phyloP scores from a whole-genome alignment of 2,797 vertebrate genomes.

The Muraenolepis orangiensis region DNA sequence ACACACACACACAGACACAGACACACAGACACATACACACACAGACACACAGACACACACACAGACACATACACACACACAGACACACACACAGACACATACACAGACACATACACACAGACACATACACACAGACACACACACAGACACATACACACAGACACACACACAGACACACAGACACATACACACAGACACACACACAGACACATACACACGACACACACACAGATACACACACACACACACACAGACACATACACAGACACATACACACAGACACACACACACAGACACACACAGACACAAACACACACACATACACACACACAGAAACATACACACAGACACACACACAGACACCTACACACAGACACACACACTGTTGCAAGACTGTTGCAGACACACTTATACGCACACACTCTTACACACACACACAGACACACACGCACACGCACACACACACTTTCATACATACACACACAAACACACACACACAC shows the following conservation, averaged over 20 bases:
- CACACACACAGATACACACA: no score
- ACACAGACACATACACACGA: no score
- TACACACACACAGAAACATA: background rate
- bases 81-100: slow-evolving; percentile 15
- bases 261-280: no score
- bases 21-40: background rate
- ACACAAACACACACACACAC: no score
- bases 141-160: slow-evolving; percentile 11
- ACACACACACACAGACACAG: slow-evolving; percentile 13
- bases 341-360: no score
- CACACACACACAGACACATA: no score
- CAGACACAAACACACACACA: no score
- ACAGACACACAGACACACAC: slow-evolving; percentile 62
- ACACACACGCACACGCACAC: slow-evolving; percentile 35
- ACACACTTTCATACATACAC: background rate
- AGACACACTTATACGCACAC: slow-evolving; percentile 3
- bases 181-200: background rate
- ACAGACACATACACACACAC: slow-evolving; percentile 13
- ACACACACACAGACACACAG: background rate
- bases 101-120: slow-evolving; percentile 2
- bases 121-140: slow-evolving; percentile 14
- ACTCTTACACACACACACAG: slow-evolving; percentile 7
- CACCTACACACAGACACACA: no score
- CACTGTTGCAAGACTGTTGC: background rate
- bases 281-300: no score